Conservation (phyloP, 1,140 invertebrate genomes). For the Mya arenaria region DNA sequence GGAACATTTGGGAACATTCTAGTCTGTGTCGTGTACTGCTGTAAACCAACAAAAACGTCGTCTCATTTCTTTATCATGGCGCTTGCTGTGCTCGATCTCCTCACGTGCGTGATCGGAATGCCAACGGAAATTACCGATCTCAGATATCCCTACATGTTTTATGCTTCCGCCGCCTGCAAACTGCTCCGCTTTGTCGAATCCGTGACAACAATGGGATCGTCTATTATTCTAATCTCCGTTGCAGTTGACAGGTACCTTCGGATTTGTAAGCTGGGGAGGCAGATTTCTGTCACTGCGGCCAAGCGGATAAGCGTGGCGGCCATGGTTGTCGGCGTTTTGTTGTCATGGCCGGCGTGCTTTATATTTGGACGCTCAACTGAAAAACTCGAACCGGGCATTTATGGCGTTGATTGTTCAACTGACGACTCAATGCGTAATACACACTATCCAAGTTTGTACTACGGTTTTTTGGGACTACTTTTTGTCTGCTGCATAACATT, state of each 20-base stretch:
- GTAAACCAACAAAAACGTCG: constrained; percentile 69
- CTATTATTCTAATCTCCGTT: constrained; percentile 73
- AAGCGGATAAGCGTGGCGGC: constrained; percentile 71
- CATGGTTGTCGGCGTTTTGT: constrained; percentile 68
- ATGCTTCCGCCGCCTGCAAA: constrained; percentile 74
- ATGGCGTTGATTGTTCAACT: constrained; percentile 75
- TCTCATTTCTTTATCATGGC: constrained; percentile 77
- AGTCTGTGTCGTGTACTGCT: constrained; percentile 73
- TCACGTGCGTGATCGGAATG: constrained; percentile 76
- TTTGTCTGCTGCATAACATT: constrained; percentile 72
- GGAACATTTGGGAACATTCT: constrained; percentile 74
- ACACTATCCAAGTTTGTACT: constrained; percentile 73
- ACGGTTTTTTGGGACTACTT: constrained; percentile 72
- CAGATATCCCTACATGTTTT: constrained; percentile 75
- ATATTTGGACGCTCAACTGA: constrained; percentile 73
- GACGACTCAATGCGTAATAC: constrained; percentile 71
- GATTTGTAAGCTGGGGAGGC: constrained; percentile 74
- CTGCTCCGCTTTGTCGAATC: constrained; percentile 74
- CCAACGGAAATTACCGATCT: constrained; percentile 78
- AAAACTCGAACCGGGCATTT: constrained; percentile 56
- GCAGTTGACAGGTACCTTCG: constrained; percentile 76
- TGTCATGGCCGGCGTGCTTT: constrained; percentile 73
- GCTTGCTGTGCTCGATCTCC: constrained; percentile 74
- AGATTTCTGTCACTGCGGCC: constrained; percentile 68
- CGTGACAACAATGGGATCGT: constrained; percentile 75